These are phyloP conservation scores for Microtus californicus DNA, from an alignment of 2,797 vertebrate species.

Conservation along the genomic window DNA sequence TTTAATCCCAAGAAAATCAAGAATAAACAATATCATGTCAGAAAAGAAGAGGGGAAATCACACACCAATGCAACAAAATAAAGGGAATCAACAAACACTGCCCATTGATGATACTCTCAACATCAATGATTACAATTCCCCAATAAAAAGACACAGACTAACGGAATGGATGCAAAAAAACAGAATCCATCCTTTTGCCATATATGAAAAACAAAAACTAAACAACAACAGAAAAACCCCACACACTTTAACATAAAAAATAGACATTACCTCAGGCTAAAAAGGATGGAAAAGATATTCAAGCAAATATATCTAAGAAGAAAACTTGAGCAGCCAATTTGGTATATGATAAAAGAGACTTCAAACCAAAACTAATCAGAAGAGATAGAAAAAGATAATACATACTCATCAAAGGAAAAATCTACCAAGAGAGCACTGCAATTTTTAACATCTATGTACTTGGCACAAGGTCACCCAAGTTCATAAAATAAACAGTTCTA, in stretches of 20 bases:
- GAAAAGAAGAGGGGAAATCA: neutral
- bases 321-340: neutral
- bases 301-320: neutral
- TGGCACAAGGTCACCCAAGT: neutral
- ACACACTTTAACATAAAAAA: neutral
- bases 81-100: neutral
- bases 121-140: too few relatives aligned
- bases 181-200: too few relatives aligned
- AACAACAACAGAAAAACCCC: neutral
- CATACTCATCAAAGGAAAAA: neutral
- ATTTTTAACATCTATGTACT: neutral
- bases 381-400: neutral
- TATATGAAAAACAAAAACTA: neutral
- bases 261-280: neutral
- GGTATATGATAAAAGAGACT: neutral
- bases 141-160: too few relatives aligned
- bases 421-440: neutral
- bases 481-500: neutral
- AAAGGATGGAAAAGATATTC: neutral
- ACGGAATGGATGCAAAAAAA: too few relatives aligned
- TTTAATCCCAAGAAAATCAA: too few relatives aligned
- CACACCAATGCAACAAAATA: neutral
- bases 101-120: neutral
- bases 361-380: neutral
- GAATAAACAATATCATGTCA: neutral